A percentile compares a stretch with the other conserved stretches of the same genome.
phyloP scores from a whole-genome alignment of 2,797 vertebrate species.

The Macroramphosus scolopax region DNA sequence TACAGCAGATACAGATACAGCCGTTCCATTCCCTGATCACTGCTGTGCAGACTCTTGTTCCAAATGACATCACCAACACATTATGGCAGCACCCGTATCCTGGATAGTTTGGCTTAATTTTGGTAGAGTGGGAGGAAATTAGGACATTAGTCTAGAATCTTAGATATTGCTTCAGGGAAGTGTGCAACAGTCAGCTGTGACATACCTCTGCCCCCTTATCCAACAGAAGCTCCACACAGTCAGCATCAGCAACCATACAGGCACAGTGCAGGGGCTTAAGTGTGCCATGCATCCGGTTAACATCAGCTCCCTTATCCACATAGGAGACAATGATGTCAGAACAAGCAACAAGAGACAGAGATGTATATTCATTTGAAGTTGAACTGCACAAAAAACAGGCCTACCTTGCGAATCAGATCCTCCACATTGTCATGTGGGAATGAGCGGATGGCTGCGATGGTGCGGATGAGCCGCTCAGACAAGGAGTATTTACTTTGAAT shows the following conservation, averaged over 20 bases:
- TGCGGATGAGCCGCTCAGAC: slow-evolving; percentile 93
- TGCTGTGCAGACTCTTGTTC: too few relatives aligned
- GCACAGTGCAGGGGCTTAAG: slow-evolving; percentile 96
- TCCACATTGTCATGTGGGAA: slow-evolving; percentile 96
- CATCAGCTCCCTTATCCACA: slow-evolving; percentile 86
- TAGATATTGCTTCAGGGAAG: neutral
- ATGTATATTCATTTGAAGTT: neutral
- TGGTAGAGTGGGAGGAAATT: too few relatives aligned
- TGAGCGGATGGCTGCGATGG: slow-evolving; percentile 93
- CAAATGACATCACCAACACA: too few relatives aligned
- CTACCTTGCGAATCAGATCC: slow-evolving; percentile 92
- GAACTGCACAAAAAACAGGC: slow-evolving; percentile 17
- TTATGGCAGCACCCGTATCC: too few relatives aligned
- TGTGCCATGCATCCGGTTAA: slow-evolving; percentile 95
- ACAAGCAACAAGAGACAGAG: neutral
- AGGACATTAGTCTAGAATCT: neutral
- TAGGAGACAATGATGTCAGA: slow-evolving; percentile 5
- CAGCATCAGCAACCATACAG: slow-evolving; percentile 95
- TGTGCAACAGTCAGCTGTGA: neutral
- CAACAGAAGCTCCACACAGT: slow-evolving; percentile 93
- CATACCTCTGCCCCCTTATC: slow-evolving; percentile 95
- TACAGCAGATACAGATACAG: too few relatives aligned
- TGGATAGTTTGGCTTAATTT: too few relatives aligned
- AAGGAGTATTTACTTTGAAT: slow-evolving; percentile 96
- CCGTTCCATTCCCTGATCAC: too few relatives aligned